These are phyloP conservation scores for Rattus norvegicus DNA, from an alignment of 2,113 vertebrate species.

Conservation along the genomic window DNA sequence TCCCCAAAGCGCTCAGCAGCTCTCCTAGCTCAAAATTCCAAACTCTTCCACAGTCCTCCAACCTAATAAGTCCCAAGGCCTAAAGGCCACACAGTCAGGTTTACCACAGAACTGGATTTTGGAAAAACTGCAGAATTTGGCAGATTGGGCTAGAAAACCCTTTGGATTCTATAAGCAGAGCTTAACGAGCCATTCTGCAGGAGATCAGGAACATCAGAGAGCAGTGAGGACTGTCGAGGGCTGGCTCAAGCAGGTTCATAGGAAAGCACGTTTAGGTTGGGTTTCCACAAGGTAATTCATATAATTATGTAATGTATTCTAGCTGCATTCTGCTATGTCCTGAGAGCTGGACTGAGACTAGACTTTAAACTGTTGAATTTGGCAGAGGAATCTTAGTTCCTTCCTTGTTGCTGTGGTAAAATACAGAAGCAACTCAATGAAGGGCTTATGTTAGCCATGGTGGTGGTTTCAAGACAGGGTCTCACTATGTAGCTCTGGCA, in stretches of 20 bases:
- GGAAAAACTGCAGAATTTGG: background rate
- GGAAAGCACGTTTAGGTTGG: background rate
- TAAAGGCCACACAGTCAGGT: background rate
- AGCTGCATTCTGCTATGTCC: background rate
- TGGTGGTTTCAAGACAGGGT: background rate
- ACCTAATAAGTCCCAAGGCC: background rate
- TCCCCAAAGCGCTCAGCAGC: background rate
- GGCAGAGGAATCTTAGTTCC: background rate
- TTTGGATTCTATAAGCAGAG: background rate
- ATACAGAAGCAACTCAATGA: background rate
- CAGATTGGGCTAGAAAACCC: background rate
- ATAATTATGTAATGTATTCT: too few species aligned
- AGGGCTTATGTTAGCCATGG: background rate
- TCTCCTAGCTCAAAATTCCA: background rate
- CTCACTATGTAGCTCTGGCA: background rate
- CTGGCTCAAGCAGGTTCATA: background rate
- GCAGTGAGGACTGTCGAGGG: background rate
- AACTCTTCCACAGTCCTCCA: background rate
- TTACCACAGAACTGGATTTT: background rate
- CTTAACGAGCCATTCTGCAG: background rate
- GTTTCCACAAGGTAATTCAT: background rate
- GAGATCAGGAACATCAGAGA: background rate
- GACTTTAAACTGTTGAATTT: background rate
- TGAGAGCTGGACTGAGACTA: background rate
- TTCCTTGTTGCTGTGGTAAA: background rate